Percentiles rank a stretch among this genome's conserved stretches.
phyloP scores from a whole-genome alignment of 2,113 vertebrate genomes.

The Protomyctophum bolini region DNA sequence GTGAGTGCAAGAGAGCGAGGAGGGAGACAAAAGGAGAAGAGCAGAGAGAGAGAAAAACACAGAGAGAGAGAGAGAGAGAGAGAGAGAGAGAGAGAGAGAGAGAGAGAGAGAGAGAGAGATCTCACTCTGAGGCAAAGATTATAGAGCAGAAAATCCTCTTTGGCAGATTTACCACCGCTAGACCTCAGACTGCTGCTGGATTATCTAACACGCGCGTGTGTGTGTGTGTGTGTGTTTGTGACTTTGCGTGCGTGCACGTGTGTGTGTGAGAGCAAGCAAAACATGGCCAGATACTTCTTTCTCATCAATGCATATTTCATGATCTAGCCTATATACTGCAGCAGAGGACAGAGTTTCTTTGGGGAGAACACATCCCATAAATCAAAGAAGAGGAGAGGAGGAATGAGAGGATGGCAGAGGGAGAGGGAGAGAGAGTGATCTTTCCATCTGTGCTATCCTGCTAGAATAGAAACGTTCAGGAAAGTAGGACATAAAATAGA shows the following conservation, averaged over 20 bases:
- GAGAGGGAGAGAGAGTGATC: background rate
- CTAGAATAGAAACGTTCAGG: too few species aligned
- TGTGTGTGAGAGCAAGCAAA: background rate
- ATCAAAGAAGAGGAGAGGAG: background rate
- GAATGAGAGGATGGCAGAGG: background rate
- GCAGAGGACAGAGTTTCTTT: too few species aligned
- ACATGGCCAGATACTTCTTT: background rate
- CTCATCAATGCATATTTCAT: too few species aligned
- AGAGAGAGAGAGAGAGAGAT: background rate
- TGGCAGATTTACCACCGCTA: constrained; percentile 43
- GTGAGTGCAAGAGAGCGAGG: constrained; percentile 15
- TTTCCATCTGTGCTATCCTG: too few species aligned
- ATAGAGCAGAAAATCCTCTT: constrained; percentile 56
- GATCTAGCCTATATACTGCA: too few species aligned
- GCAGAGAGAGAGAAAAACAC: background rate
- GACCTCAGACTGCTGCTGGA: constrained; percentile 44
- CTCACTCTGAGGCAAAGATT: constrained; percentile 40
- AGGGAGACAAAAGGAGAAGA: background rate
- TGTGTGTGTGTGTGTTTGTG: constrained; percentile 17
- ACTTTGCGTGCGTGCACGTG: background rate
- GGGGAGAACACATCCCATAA: too few species aligned
- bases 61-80: background rate
- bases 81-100: background rate
- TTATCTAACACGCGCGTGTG: constrained; percentile 29
- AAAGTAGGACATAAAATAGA: too few species aligned